Percentiles rank a stretch among this genome's conserved stretches.
Evolutionary conservation across 1,140 invertebrate species (phyloP).

Genomic region (Bombus consobrinus): DNA sequence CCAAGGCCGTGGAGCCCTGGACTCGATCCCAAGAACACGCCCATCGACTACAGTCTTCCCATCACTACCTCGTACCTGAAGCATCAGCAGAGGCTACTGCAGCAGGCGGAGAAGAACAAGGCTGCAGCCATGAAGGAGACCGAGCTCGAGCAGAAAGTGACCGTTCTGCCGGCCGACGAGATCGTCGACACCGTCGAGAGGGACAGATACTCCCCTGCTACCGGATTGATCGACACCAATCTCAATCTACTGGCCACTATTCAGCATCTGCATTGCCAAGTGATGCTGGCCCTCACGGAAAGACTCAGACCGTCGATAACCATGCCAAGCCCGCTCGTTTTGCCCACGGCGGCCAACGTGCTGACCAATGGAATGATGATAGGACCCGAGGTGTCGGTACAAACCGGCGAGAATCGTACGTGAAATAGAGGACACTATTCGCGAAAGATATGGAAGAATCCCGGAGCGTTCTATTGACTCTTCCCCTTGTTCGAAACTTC

Average conservation of each 20-base stretch:
- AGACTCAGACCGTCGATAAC: conserved; percentile 75
- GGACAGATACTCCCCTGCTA: conserved; percentile 74
- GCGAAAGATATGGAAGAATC: neutral
- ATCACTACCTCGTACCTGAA: conserved; percentile 94
- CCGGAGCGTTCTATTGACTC: neutral
- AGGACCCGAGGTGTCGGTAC: conserved; percentile 67
- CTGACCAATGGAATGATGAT: conserved; percentile 64
- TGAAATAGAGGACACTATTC: conserved; percentile 34
- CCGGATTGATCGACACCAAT: conserved; percentile 80
- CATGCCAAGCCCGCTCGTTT: conserved; percentile 69
- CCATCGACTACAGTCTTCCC: conserved; percentile 91
- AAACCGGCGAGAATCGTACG: conserved; percentile 63
- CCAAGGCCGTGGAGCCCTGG: conserved; percentile 77
- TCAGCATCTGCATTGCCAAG: conserved; percentile 81
- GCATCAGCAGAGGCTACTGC: conserved; percentile 86
- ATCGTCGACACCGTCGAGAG: conserved; percentile 50
- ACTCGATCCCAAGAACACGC: conserved; percentile 77
- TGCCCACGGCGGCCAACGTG: conserved; percentile 61
- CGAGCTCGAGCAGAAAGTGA: conserved; percentile 47
- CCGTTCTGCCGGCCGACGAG: conserved; percentile 38
- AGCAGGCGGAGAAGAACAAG: conserved; percentile 73
- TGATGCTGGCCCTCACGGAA: conserved; percentile 81
- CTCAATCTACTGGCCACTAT: conserved; percentile 80
- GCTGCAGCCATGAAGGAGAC: conserved; percentile 44
- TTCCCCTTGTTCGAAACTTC: neutral